Base-by-base conservation (phyloP, 2,113 vertebrate species). In the Passer domesticus region DNA sequence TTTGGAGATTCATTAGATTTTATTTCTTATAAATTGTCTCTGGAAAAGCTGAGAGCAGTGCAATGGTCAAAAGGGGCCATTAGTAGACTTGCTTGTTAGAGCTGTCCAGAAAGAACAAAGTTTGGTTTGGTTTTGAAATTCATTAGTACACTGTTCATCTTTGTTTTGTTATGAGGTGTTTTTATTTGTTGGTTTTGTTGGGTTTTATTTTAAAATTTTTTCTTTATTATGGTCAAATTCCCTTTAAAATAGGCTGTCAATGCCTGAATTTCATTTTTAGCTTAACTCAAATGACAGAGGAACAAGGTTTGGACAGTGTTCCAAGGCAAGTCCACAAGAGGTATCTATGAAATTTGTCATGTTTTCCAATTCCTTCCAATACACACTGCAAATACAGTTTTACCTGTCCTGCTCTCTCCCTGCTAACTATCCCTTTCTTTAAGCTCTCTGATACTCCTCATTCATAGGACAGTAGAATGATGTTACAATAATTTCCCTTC, bases 1-100 rank as follows among this genome's bases (percentile, higher is more conserved):
- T 95, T 96, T 96, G 76, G 93, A 94, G 84, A 94, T 52, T 96
- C 89, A 94, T 96, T 95, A 91, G 39, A 74, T 94, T 84, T 95
- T 93, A 73, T 95, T 96, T 94, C 83, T 68, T 73, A 72, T 41
- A 24, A 92, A 91, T 96, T 92, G 15, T 96, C 44, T 94, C 72
- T 91, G 86, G 69, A 83, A 91, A 86, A 95, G 73, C n/a, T 35
- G 60, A 87, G 70, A 88, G 66, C 91, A 89, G 3, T 15, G 63
- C 35, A 70, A 12, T 44, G 19, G 39, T 95, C 47, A 81, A 89
- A 92, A 22, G 13, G 17, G 49, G 9, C 4, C 24, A 56, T 94
- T 93, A 75, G 59, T 35, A 91, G 37, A 78, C 14, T 27, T 59
- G 27, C 46, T 89, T 82, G n/a, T 76, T 89, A 73, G 11, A 88